Evolutionary conservation across 2,113 vertebrate species (phyloP).

Genomic region (Misgurnus anguillicaudatus): DNA sequence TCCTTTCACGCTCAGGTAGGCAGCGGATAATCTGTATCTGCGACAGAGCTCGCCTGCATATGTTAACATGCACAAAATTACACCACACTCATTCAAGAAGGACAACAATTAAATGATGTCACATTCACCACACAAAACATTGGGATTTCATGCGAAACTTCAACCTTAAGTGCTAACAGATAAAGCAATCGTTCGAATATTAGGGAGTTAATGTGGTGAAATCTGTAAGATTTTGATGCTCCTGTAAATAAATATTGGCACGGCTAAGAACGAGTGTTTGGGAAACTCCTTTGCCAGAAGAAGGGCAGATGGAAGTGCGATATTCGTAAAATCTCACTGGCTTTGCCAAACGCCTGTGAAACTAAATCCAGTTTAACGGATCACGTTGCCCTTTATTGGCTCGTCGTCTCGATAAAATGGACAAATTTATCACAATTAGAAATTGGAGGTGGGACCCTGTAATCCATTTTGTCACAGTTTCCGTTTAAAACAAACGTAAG

Average conservation of each 20-base stretch:
- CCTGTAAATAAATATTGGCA: slow-evolving; percentile 32
- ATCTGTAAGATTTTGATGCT: slow-evolving; percentile 13
- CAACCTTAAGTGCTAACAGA: slow-evolving; percentile 14
- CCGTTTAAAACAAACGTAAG: not conserved
- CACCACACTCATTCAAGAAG: slow-evolving; percentile 47
- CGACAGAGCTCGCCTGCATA: slow-evolving; percentile 45
- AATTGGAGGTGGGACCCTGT: slow-evolving; percentile 19
- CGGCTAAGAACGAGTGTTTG: slow-evolving; percentile 3
- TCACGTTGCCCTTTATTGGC: slow-evolving; percentile 16
- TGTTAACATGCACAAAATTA: slow-evolving; percentile 49
- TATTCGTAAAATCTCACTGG: slow-evolving; percentile 5
- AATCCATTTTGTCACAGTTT: slow-evolving; percentile 20
- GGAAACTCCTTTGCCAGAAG: slow-evolving; percentile 25
- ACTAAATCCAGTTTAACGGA: slow-evolving; percentile 38
- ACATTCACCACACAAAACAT: slow-evolving; percentile 10
- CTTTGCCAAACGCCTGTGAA: slow-evolving; percentile 36
- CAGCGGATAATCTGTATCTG: slow-evolving; percentile 34
- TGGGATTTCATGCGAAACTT: not conserved
- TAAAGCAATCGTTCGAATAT: slow-evolving; percentile 31
- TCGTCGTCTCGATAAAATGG: slow-evolving; percentile 24
- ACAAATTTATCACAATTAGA: slow-evolving; percentile 38
- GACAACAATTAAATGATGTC: slow-evolving; percentile 43
- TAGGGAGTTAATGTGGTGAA: slow-evolving; percentile 15
- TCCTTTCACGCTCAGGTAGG: slow-evolving; percentile 34
- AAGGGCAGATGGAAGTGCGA: slow-evolving; percentile 16